These are phyloP conservation scores for Forbesichthys papilliferus DNA, from an alignment of 2,113 vertebrate genomes.

Conservation along the genomic window DNA sequence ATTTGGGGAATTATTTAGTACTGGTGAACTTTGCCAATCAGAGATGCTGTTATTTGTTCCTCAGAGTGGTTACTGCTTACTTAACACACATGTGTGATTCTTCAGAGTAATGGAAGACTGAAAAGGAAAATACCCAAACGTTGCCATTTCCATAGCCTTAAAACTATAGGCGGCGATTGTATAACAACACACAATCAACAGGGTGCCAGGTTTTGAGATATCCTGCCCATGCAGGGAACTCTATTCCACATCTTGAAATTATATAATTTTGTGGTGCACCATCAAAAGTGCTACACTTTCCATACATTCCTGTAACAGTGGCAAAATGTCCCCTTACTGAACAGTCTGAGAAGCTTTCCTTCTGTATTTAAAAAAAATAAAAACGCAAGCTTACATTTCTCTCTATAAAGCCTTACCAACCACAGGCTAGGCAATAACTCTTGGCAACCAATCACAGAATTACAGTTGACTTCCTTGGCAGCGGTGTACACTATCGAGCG, in stretches of 20 bases:
- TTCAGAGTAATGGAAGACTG: constrained; percentile 42
- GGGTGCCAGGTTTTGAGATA: constrained; percentile 56
- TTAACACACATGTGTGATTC: constrained; percentile 45
- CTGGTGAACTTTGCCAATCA: constrained; percentile 52
- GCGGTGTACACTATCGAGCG: constrained; percentile 57
- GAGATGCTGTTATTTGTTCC: constrained; percentile 49
- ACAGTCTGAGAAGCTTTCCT: constrained; percentile 60
- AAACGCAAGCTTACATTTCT: constrained; percentile 61
- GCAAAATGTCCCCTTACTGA: constrained; percentile 58
- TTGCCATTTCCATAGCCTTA: constrained; percentile 38
- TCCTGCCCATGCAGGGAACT: constrained; percentile 50
- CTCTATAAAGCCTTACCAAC: constrained; percentile 58
- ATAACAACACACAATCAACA: constrained; percentile 56
- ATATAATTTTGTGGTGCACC: constrained; percentile 70
- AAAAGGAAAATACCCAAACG: constrained; percentile 44
- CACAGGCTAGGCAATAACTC: constrained; percentile 60
- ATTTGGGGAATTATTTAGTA: constrained; percentile 44
- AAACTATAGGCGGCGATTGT: constrained; percentile 39
- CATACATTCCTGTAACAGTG: constrained; percentile 62
- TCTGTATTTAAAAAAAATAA: constrained; percentile 46
- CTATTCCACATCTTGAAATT: constrained; percentile 71
- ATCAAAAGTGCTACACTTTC: constrained; percentile 68
- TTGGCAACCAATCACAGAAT: constrained; percentile 72
- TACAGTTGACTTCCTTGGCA: constrained; percentile 73
- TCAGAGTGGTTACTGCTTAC: constrained; percentile 40